Conservation (phyloP, 1,140 invertebrate species). For the Pogonomyrmex californicus region DNA sequence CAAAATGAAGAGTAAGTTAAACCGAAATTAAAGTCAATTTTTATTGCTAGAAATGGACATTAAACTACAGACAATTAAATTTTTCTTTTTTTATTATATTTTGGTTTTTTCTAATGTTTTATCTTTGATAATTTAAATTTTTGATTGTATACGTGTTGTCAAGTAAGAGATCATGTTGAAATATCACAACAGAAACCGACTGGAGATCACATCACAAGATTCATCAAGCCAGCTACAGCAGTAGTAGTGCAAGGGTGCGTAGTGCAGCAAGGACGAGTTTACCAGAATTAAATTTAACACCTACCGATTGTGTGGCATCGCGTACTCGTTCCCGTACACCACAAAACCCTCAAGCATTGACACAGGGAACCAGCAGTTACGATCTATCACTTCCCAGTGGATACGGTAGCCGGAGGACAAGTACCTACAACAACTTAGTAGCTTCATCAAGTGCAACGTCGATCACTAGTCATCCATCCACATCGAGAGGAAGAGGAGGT, state of each 20-base stretch:
- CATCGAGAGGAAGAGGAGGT: constrained; percentile 84
- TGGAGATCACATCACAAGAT: constrained; percentile 83
- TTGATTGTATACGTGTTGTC: constrained; percentile 16
- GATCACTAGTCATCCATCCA: constrained; percentile 84
- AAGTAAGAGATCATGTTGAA: not conserved
- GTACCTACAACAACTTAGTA: constrained; percentile 77
- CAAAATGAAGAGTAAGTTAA: too few species aligned
- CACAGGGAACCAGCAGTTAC: constrained; percentile 75
- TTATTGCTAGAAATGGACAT: too few species aligned
- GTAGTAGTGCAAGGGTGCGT: constrained; percentile 79
- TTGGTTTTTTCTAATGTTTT: not conserved
- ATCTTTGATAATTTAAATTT: constrained; percentile 19
- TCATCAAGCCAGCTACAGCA: constrained; percentile 80
- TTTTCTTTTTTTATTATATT: not conserved
- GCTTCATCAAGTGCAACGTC: constrained; percentile 75
- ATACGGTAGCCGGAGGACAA: constrained; percentile 79
- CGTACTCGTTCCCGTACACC: constrained; percentile 85
- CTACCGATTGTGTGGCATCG: constrained; percentile 85
- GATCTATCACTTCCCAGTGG: constrained; percentile 76
- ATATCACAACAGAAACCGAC: constrained; percentile 79
- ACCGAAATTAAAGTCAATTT: too few species aligned
- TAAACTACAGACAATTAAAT: too few species aligned
- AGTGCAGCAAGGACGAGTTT: constrained; percentile 75
- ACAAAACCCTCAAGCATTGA: constrained; percentile 80
- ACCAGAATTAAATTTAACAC: constrained; percentile 80